These are phyloP conservation scores for Polietes domitor DNA, from an alignment of 2,888 invertebrate species.

Conservation along the genomic window DNA sequence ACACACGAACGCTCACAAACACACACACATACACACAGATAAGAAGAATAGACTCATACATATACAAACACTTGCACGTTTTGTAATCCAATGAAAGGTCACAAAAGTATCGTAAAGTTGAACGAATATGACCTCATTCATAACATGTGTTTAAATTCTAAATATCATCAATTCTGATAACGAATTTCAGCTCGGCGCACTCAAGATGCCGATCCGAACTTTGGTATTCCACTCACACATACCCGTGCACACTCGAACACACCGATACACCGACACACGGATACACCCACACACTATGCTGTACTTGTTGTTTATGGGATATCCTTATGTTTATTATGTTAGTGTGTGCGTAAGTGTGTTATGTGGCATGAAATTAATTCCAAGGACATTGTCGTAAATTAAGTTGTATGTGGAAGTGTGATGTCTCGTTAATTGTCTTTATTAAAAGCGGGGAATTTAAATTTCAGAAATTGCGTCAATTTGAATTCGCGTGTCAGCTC, in stretches of 20 bases:
- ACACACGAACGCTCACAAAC: background rate
- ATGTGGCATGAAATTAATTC: background rate
- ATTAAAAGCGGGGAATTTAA: background rate
- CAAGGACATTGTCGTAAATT: constrained; percentile 13
- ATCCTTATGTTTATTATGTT: background rate
- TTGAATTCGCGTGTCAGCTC: background rate
- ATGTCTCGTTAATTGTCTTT: constrained; percentile 11
- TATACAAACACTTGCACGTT: constrained; percentile 39
- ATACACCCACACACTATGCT: background rate
- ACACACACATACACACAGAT: background rate
- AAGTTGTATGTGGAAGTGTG: background rate
- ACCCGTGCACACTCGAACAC: constrained; percentile 66
- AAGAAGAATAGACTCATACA: background rate
- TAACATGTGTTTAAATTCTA: constrained; percentile 36
- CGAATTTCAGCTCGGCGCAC: background rate
- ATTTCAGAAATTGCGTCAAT: background rate
- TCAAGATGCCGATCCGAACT: background rate
- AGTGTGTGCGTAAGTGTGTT: background rate
- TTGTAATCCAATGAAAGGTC: constrained; percentile 41
- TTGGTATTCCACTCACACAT: background rate
- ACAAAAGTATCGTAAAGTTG: constrained; percentile 49
- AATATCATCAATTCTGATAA: constrained; percentile 27
- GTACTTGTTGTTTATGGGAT: no score
- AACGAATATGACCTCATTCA: constrained; percentile 41
- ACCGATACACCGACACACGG: constrained; percentile 38